phyloP scores from a whole-genome alignment of 1,140 invertebrate species.

The Telenomus remus region DNA sequence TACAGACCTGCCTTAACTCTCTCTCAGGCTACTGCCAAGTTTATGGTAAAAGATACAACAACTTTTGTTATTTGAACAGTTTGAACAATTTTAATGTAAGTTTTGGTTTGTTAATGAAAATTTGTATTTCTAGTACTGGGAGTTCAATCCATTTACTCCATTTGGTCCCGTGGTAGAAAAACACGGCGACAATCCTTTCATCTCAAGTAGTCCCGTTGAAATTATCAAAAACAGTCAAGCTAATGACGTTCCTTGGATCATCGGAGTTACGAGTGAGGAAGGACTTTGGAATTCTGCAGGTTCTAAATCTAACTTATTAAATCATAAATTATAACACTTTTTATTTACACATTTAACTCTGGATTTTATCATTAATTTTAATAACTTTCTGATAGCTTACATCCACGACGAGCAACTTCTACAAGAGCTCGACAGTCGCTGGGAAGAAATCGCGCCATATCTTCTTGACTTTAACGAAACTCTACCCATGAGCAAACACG shows the following conservation, averaged over 20 bases:
- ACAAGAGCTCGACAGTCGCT: slow-evolving; percentile 75
- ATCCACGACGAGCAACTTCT: slow-evolving; percentile 70
- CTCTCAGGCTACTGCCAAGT: slow-evolving; percentile 70
- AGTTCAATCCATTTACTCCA: slow-evolving; percentile 78
- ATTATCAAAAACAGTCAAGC: slow-evolving; percentile 74
- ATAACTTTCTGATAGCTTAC: slow-evolving; percentile 73
- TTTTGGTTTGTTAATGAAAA: too few relatives aligned
- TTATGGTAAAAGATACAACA: slow-evolving; percentile 67
- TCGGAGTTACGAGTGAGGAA: slow-evolving; percentile 77
- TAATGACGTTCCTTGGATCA: slow-evolving; percentile 78
- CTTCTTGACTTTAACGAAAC: slow-evolving; percentile 80
- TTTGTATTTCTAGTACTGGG: slow-evolving; percentile 73
- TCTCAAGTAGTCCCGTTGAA: slow-evolving; percentile 76
- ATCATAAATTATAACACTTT: too few relatives aligned
- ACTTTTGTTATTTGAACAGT: slow-evolving; percentile 7
- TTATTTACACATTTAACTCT: too few relatives aligned
- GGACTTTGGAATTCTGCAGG: slow-evolving; percentile 80
- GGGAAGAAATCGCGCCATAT: slow-evolving; percentile 77
- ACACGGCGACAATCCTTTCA: slow-evolving; percentile 74
- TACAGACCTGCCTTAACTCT: slow-evolving; percentile 78
- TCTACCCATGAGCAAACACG: slow-evolving; percentile 70
- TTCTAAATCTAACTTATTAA: too few relatives aligned
- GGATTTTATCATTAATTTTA: too few relatives aligned
- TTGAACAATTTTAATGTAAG: slow-evolving; percentile 6
- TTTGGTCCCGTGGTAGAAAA: slow-evolving; percentile 79